Conservation (phyloP, 2,888 invertebrate species). For the Corythucha ciliata region DNA sequence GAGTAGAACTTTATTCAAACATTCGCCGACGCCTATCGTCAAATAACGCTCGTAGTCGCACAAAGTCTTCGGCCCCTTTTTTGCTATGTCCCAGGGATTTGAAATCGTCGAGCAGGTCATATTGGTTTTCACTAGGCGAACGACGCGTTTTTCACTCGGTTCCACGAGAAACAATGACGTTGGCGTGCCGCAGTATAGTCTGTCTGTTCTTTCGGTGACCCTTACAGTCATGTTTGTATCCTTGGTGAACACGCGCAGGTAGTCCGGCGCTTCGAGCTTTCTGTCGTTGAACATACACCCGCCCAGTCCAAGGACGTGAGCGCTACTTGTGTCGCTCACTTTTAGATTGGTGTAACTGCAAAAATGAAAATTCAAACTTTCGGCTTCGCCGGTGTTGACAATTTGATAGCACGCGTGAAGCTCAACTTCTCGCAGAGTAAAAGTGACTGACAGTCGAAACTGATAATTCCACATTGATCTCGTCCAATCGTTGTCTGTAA, state of each 20-base stretch:
- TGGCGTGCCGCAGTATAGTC: not conserved
- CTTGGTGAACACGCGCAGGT: not conserved
- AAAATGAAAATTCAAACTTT: not conserved
- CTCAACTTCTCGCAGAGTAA: not conserved
- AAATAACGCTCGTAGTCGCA: slow-evolving; percentile 1
- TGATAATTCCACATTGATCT: slow-evolving; percentile 3
- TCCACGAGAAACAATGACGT: no score
- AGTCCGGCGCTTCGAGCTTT: not conserved
- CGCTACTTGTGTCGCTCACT: not conserved
- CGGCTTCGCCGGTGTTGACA: not conserved
- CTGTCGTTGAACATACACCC: not conserved
- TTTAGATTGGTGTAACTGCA: slow-evolving; percentile 2
- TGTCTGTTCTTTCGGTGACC: not conserved
- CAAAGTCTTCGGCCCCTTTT: not conserved
- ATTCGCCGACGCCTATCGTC: slow-evolving; percentile 1
- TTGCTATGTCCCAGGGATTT: slow-evolving; percentile 5
- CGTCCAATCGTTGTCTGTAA: slow-evolving; percentile 4
- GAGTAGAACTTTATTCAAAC: not conserved
- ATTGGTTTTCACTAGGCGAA: slow-evolving; percentile 2
- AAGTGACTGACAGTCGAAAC: not conserved
- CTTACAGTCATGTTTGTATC: not conserved
- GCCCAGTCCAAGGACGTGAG: not conserved
- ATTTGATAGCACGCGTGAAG: not conserved
- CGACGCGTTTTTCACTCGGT: no score
- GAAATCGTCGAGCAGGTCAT: slow-evolving; percentile 1